These are phyloP conservation scores for Psittacula cyanocephala DNA, from an alignment of 2,113 vertebrate species.

Conservation along the genomic window DNA sequence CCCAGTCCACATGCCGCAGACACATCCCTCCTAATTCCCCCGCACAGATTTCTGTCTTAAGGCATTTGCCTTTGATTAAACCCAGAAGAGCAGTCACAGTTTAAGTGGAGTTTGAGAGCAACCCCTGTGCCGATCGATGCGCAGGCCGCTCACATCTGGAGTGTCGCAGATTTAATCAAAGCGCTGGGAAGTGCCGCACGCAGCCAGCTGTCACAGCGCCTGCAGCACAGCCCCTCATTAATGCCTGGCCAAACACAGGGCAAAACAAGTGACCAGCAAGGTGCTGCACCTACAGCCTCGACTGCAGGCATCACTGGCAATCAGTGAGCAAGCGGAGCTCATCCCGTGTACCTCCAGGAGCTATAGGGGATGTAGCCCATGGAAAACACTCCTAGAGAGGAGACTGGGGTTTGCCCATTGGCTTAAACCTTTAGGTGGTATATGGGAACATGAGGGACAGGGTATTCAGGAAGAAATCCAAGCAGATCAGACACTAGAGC, in stretches of 20 bases:
- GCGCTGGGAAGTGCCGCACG: slow-evolving; percentile 51
- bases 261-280: slow-evolving; percentile 57
- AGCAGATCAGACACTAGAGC: not conserved
- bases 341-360: not conserved
- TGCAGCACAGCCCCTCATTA: slow-evolving; percentile 52
- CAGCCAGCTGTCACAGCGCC: slow-evolving; percentile 67
- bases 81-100: slow-evolving; percentile 69
- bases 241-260: not conserved
- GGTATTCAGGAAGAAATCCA: not conserved
- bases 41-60: slow-evolving; percentile 65
- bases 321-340: not conserved
- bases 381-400: not conserved
- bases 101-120: slow-evolving; percentile 64
- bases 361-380: not conserved
- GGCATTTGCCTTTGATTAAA: slow-evolving; percentile 69
- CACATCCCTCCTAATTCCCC: slow-evolving; percentile 65
- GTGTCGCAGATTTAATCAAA: slow-evolving; percentile 68
- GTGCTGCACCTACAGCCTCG: not conserved
- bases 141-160: slow-evolving; percentile 61
- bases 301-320: not conserved
- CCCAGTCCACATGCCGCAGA: not conserved
- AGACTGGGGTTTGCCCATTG: not conserved
- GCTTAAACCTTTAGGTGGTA: not conserved
- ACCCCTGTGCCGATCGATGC: not conserved
- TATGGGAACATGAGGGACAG: not conserved